Evolutionary conservation across 2,113 vertebrate genomes (phyloP), one percentile per base, ranked within the genome.

Genomic region (Carollia perspicillata): DNA sequence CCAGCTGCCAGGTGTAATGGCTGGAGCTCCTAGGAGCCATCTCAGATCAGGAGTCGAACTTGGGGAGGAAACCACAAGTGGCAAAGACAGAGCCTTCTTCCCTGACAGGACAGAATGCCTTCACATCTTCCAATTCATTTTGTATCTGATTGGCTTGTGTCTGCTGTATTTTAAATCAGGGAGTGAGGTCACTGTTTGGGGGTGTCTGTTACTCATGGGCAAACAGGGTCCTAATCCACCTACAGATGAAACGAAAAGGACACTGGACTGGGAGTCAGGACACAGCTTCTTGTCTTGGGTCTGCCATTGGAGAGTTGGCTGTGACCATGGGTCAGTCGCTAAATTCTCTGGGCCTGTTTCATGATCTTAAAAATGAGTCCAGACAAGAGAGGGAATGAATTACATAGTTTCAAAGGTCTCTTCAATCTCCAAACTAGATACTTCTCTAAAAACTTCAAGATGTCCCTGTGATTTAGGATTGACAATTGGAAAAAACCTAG

Each of bases 281-380:
- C 11, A 22, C 42, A 37, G 28, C 5, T 37, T 51, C 83, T 60
- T 2, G 2, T 77, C 79, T 35, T 74, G 12, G 3, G 20, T n/a
- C 84, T 93, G 30, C 28, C 44, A 0, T 47, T 63, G 37, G 63
- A 63, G 11, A 63, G 14, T 11, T 66, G 53, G 3, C 84, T 93
- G 17, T 89, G 37, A 78, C n/a, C 63, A 65, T 74, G 60, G 55
- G 2, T 65, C 55, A 79, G 55, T 75, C 37, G 65, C 86, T 80
- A 86, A 89, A 85, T 90, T 83, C 49, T 55, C 72, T 47, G 22
- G 74, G 37, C 51, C 78, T 75, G n/a, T 78, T 94, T 96, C 74
- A 53, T 75, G 84, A 94, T 42, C 72, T 92, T 44, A 42, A 86
- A 89, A 80, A 92, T 66, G n/a, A 55, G 44, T 84, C 28, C 74